A percentile compares a stretch with the other conserved stretches of the same genome.
Evolutionary conservation across 2,888 invertebrate genomes (phyloP).

Genomic region (Crepidodera aurea): DNA sequence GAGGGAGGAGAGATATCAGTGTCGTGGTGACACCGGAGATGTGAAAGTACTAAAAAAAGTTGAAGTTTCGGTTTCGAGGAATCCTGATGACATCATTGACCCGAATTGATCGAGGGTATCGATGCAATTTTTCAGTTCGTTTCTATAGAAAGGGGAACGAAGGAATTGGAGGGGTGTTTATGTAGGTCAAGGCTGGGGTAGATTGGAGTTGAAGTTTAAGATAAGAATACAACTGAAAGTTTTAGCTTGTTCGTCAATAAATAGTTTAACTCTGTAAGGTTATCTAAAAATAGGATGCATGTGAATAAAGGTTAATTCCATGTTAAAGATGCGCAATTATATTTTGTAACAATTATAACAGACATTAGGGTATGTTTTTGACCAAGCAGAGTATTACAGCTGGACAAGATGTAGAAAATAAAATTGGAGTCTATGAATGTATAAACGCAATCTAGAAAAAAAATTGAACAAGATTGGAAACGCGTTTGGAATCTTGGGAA

Average conservation of each 20-base stretch:
- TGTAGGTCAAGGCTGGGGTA: slow-evolving; percentile 28
- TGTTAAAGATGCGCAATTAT: no score
- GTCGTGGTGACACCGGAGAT: slow-evolving; percentile 8
- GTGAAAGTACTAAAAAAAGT: slow-evolving; percentile 27
- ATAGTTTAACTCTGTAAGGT: no score
- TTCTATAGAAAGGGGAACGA: slow-evolving; percentile 19
- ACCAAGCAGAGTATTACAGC: no score
- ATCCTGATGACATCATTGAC: slow-evolving; percentile 31
- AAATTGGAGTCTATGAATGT: no score
- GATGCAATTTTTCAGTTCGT: slow-evolving; percentile 27
- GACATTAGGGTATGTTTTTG: no score
- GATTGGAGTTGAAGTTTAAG: slow-evolving; percentile 11
- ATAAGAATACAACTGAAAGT: not conserved
- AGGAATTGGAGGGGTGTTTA: slow-evolving; percentile 11
- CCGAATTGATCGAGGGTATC: slow-evolving; percentile 29
- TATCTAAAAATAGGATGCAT: no score
- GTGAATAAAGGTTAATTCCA: no score
- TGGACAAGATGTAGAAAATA: no score
- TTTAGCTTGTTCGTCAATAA: not conserved
- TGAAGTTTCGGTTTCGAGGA: slow-evolving; percentile 15
- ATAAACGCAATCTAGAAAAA: no score
- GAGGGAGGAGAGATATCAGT: not conserved
- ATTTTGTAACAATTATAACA: no score
- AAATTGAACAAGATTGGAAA: no score
- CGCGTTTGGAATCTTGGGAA: no score